Evolutionary conservation across 2,113 vertebrate species (phyloP).

Genomic region (Isurus oxyrinchus): DNA sequence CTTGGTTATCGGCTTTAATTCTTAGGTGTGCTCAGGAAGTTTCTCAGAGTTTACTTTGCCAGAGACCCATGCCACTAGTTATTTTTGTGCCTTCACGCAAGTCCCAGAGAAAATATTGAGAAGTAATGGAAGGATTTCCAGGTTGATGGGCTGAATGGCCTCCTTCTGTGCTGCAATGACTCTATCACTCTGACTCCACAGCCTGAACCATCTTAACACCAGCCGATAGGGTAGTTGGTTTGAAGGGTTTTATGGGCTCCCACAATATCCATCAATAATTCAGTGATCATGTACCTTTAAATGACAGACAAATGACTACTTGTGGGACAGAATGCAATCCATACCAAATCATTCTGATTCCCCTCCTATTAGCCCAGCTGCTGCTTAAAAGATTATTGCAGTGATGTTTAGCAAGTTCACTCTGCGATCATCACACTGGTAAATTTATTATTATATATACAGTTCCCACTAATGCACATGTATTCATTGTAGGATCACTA

Average conservation of each 20-base stretch:
- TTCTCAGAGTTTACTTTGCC: neutral
- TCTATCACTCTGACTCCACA: no score
- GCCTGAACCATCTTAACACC: neutral
- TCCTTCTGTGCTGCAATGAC: neutral
- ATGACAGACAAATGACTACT: no score
- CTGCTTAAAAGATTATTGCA: constrained; percentile 4
- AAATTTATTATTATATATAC: constrained; percentile 1
- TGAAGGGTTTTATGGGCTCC: neutral
- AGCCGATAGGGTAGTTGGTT: neutral
- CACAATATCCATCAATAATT: neutral
- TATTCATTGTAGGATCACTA: neutral
- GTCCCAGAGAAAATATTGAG: neutral
- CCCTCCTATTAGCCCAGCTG: neutral
- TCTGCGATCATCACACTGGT: neutral
- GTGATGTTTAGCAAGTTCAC: neutral
- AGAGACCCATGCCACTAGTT: neutral
- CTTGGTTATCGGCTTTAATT: neutral
- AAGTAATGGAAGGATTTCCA: neutral
- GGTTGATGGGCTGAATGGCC: neutral
- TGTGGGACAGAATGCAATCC: neutral
- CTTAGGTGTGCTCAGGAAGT: neutral
- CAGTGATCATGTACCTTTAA: neutral
- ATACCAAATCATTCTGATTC: neutral
- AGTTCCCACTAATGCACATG: neutral
- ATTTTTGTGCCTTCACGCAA: neutral